Percentiles rank a stretch among this genome's conserved stretches.
These are phyloP conservation scores for Progne subis DNA, from an alignment of 2,113 vertebrate species.

Conservation along the genomic window DNA sequence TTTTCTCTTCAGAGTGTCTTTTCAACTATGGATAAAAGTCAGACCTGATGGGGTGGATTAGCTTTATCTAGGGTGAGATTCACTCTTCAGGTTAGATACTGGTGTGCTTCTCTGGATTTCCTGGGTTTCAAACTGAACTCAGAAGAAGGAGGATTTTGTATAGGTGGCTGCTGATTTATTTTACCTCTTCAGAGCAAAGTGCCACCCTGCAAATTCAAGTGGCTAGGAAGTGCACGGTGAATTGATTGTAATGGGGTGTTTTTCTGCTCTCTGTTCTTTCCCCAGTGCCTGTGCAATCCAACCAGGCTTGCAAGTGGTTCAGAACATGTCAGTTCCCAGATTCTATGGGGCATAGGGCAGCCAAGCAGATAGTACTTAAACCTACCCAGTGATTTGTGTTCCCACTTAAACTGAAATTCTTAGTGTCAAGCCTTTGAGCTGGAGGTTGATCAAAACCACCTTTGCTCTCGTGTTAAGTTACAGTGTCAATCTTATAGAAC, in stretches of 20 bases:
- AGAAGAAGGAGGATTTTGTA: neutral
- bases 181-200: neutral
- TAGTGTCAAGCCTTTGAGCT: neutral
- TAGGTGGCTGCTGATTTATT: neutral
- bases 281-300: neutral
- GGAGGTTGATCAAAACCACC: neutral
- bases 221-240: neutral
- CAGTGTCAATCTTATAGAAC: neutral
- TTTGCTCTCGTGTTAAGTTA: neutral
- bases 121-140: neutral
- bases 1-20: slow-evolving; percentile 20
- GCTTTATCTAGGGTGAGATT: neutral
- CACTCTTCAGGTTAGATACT: neutral
- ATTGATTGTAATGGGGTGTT: neutral
- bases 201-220: neutral
- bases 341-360: neutral
- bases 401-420: neutral
- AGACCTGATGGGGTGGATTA: slow-evolving; percentile 6
- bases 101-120: neutral
- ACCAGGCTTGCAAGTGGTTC: neutral
- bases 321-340: neutral
- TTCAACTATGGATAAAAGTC: neutral
- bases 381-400: neutral
- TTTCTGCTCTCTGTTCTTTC: neutral
- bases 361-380: neutral